phyloP scores from a whole-genome alignment of 2,888 invertebrate genomes.

The Euclidia mi region DNA sequence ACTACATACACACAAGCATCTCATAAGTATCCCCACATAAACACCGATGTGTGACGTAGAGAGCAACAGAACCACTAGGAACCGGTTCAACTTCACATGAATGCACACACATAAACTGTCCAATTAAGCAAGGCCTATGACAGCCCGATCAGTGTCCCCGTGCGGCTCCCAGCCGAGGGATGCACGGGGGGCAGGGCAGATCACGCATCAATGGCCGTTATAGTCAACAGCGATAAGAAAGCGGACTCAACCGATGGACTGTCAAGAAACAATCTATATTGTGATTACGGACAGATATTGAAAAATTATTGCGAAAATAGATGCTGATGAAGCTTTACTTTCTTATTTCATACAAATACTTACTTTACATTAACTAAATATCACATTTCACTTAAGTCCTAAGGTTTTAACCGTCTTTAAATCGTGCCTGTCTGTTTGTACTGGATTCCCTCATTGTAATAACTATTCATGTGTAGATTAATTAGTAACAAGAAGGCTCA shows the following conservation, averaged over 20 bases:
- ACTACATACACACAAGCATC: slow-evolving; percentile 64
- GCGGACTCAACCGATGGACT: slow-evolving; percentile 75
- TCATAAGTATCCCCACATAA: slow-evolving; percentile 80
- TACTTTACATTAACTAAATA: background rate
- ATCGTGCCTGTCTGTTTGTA: too few species aligned
- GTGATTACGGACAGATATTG: slow-evolving; percentile 63
- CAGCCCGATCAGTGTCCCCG: slow-evolving; percentile 76
- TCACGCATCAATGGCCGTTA: slow-evolving; percentile 74
- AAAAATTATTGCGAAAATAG: slow-evolving; percentile 55
- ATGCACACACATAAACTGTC: slow-evolving; percentile 83
- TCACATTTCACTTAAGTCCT: too few species aligned
- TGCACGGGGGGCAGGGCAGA: slow-evolving; percentile 64
- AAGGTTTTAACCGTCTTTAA: too few species aligned
- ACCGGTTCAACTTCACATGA: slow-evolving; percentile 85
- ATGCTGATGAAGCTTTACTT: slow-evolving; percentile 27
- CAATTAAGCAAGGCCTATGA: slow-evolving; percentile 84
- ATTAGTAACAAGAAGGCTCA: too few species aligned
- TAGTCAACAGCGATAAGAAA: slow-evolving; percentile 83
- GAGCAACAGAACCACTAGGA: slow-evolving; percentile 80
- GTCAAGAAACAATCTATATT: slow-evolving; percentile 78
- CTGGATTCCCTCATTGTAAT: too few species aligned
- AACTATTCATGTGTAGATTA: too few species aligned
- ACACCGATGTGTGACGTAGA: slow-evolving; percentile 83
- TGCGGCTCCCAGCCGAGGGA: slow-evolving; percentile 60
- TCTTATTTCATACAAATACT: slow-evolving; percentile 4